Base-by-base conservation (phyloP, 2,797 vertebrate species). In the Hemitrygon akajei region DNA sequence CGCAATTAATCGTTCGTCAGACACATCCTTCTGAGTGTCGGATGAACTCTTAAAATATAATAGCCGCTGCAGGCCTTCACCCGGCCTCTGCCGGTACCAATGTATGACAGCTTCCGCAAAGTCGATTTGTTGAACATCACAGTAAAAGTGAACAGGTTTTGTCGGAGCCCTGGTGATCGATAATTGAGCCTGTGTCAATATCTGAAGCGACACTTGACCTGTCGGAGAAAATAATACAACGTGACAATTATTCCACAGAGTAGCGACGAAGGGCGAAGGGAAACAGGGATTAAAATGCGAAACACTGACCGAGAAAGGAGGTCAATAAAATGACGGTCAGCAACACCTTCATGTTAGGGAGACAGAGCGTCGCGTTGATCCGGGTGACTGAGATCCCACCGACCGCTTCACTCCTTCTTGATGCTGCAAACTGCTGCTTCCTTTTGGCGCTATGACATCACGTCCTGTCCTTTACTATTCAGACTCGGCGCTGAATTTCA, bases 1-100 rank as follows among this genome's bases (percentile, higher is more conserved):
- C 30, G 22, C 71, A 58, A 10, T 14, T 0, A 66, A 25, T 25
- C 25, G 20, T 37, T 40, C 22, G 1, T 93, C n/a, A 20, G 75
- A 20, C 7, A 14, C n/a, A 58, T 93, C 94, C 7, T 16, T 66
- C 0, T 16, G 11, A 1, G 0, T 3, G 0, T 66, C 18, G 5
- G 25, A 2, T 37, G 40, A n/a, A 47, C 4, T 81, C 34, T 37
- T 77, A 30, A 94, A 63, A 63, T 94, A 94, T 0, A 87, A 5
- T 27, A 93, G 18, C 11, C 66, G 7, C 25, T 40, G 47, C 34
- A 34, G 34, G 25, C 56, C 37, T 93, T 94, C 56, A 20, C 91
- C 93, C 0, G 94, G 81, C 77, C 58, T 94, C 69, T 95, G 94
- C 84, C 94, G 95, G 86, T 95, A 95, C 94, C 95, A 95, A 18